Conservation (phyloP, 2,797 vertebrate genomes). For the Delichon dasypus region DNA sequence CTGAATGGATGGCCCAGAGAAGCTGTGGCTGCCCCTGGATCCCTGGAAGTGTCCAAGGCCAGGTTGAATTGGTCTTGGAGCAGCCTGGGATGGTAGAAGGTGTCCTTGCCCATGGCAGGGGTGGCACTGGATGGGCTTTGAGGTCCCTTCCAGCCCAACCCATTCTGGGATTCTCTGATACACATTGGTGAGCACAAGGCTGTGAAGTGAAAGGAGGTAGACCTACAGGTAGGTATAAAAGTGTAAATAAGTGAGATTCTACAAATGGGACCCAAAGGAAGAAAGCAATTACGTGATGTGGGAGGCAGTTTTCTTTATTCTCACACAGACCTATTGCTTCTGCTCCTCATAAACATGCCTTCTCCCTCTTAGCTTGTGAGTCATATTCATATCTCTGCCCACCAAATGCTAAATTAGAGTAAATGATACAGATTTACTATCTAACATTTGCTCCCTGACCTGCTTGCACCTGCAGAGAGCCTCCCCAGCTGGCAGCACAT, state of each 20-base stretch:
- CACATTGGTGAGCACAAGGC: rapidly evolving
- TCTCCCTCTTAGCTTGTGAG: conserved; percentile 8
- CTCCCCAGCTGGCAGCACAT: background rate
- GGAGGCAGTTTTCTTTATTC: background rate
- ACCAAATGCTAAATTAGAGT: conserved; percentile 20
- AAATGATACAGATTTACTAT: background rate
- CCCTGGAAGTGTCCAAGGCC: background rate
- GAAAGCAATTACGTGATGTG: background rate
- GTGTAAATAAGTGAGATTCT: background rate
- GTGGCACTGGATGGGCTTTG: rapidly evolving
- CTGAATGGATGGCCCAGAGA: background rate
- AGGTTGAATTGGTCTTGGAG: background rate
- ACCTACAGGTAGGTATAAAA: background rate
- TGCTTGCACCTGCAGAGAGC: background rate
- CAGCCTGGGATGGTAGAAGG: background rate
- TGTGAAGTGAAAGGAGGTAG: background rate
- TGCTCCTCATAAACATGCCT: conserved; percentile 1
- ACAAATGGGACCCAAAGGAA: background rate
- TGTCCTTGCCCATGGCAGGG: background rate
- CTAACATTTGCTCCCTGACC: background rate
- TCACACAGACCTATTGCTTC: background rate
- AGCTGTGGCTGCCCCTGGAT: background rate
- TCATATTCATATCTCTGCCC: conserved; percentile 18
- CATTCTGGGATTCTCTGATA: background rate
- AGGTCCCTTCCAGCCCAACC: background rate